A percentile compares a stretch with the other conserved stretches of the same genome.
Evolutionary conservation across 2,113 vertebrate genomes (phyloP).

Genomic region (Brienomyrus longianalis): DNA sequence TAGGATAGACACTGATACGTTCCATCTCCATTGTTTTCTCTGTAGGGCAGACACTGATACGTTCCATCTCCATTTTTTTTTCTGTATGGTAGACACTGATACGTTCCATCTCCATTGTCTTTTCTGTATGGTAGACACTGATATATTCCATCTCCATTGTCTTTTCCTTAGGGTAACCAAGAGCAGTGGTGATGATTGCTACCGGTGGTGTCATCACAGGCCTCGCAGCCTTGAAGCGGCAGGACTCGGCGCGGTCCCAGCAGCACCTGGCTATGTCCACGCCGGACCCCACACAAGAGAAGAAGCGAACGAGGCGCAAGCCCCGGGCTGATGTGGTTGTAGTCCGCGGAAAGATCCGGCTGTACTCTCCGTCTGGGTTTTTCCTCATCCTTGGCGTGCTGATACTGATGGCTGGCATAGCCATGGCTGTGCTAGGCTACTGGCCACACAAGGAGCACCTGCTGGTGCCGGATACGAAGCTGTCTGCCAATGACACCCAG

Average conservation of each 20-base stretch:
- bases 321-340: slow-evolving; percentile 85
- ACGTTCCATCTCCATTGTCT: not conserved
- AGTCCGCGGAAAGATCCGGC: slow-evolving; percentile 85
- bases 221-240: slow-evolving; percentile 91
- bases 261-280: slow-evolving; percentile 62
- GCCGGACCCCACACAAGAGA: slow-evolving; percentile 53
- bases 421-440: slow-evolving; percentile 94
- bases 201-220: slow-evolving; percentile 94
- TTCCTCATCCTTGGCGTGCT: slow-evolving; percentile 87
- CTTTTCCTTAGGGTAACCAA: slow-evolving; percentile 43
- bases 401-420: slow-evolving; percentile 79
- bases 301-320: slow-evolving; percentile 66
- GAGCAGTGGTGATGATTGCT: slow-evolving; percentile 76
- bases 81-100: slow-evolving; percentile 38
- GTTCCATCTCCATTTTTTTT: not conserved
- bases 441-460: slow-evolving; percentile 80
- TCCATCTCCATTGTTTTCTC: not conserved
- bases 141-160: slow-evolving; percentile 27
- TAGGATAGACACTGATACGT: not conserved
- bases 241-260: slow-evolving; percentile 90
- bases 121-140: not conserved
- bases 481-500: slow-evolving; percentile 57
- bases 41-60: slow-evolving; percentile 38
- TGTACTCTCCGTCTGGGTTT: slow-evolving; percentile 90
- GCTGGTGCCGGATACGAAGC: slow-evolving; percentile 42